A percentile compares a stretch with the other conserved stretches of the same genome.
These are phyloP conservation scores for Pangasius djambal DNA, from an alignment of 2,797 vertebrate species.

Conservation along the genomic window DNA sequence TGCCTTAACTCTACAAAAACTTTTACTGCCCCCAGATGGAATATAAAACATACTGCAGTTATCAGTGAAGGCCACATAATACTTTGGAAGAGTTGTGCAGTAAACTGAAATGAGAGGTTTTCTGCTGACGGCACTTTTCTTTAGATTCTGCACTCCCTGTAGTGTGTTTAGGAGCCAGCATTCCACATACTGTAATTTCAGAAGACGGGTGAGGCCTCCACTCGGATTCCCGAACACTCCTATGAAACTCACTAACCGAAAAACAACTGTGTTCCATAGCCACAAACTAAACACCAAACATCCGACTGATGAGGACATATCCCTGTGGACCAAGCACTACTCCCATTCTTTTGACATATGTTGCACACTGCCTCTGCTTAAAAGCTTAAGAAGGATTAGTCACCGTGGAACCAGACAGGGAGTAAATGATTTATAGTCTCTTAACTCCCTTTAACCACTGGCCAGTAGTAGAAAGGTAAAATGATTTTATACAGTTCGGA, in stretches of 20 bases:
- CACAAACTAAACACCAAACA: constrained; percentile 39
- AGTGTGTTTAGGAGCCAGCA: constrained; percentile 22
- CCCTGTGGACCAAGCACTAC: constrained; percentile 34
- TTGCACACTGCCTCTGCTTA: constrained; percentile 49
- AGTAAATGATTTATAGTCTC: constrained; percentile 50
- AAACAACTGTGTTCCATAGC: constrained; percentile 38
- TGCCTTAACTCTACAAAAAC: constrained; percentile 10
- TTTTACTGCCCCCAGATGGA: constrained; percentile 45
- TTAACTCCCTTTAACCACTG: constrained; percentile 25
- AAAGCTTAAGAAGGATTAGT: constrained; percentile 49
- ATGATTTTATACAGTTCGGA: not conserved
- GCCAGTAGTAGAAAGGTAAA: constrained; percentile 25
- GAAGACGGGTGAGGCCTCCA: constrained; percentile 14
- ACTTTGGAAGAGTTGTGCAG: not conserved
- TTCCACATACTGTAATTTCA: constrained; percentile 23
- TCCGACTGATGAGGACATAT: constrained; percentile 34
- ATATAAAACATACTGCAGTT: constrained; percentile 25
- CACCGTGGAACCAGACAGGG: constrained; percentile 36
- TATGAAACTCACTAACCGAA: constrained; percentile 28
- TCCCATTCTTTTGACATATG: constrained; percentile 38
- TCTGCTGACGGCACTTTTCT: constrained; percentile 17
- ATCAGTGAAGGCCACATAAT: not conserved
- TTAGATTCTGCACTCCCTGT: not conserved
- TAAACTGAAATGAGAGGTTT: constrained; percentile 7
- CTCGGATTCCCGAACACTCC: constrained; percentile 33